phyloP scores from a whole-genome alignment of 2,888 invertebrate species.

The Pasiphila rectangulata region DNA sequence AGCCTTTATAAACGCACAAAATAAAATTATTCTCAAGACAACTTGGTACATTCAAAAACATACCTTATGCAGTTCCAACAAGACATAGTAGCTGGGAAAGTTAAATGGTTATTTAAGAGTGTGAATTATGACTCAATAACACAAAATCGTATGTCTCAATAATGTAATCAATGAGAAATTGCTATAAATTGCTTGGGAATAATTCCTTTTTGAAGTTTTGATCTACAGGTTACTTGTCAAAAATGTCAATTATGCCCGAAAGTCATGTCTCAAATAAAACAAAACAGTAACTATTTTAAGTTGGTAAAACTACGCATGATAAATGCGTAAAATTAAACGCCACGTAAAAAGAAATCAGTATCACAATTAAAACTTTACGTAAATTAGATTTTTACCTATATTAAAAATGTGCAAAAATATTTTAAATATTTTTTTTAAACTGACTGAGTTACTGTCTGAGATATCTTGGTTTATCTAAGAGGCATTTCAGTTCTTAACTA shows the following conservation, averaged over 20 bases:
- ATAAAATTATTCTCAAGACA: conserved; percentile 11
- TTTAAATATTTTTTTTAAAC: no score
- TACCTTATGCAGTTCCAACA: conserved; percentile 6
- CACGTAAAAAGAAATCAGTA: no score
- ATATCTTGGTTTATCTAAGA: no score
- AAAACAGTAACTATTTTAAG: no score
- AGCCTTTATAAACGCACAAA: conserved; percentile 40
- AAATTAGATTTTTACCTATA: no score
- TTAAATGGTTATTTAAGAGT: conserved; percentile 24
- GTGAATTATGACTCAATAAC: conserved; percentile 42
- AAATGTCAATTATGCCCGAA: conserved; percentile 32
- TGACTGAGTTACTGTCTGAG: no score
- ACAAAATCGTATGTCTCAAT: conserved; percentile 31
- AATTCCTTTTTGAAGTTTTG: conserved; percentile 34
- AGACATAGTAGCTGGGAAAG: background rate
- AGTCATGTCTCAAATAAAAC: no score
- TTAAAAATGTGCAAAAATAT: no score
- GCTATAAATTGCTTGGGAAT: conserved; percentile 24
- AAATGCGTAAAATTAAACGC: no score
- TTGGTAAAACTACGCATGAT: no score
- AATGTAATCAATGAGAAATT: conserved; percentile 24
- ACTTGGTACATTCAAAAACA: background rate
- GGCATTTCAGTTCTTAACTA: no score
- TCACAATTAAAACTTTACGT: no score
- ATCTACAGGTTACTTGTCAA: conserved; percentile 53